These are phyloP conservation scores for Eulemur coronatus DNA, from an alignment of 2,797 vertebrate genomes.

Conservation along the genomic window DNA sequence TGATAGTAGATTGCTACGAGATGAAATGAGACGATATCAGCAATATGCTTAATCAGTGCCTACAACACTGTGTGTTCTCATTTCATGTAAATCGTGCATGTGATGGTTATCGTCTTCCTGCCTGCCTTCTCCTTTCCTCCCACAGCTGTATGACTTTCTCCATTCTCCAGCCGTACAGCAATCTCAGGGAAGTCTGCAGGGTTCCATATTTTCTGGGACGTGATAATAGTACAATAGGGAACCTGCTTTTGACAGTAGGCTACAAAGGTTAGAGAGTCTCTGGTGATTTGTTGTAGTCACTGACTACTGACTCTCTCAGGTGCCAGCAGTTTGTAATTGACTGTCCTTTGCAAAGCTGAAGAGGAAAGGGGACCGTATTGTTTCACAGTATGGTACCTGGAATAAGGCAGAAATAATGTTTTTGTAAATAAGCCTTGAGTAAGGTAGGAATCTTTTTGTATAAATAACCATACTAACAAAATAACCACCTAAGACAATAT, in stretches of 20 bases:
- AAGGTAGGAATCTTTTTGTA: background rate
- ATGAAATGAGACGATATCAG: background rate
- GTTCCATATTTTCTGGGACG: background rate
- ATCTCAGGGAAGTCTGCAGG: background rate
- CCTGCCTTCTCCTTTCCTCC: background rate
- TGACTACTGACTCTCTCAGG: background rate
- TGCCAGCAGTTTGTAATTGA: background rate
- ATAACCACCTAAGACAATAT: background rate
- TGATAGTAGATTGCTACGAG: background rate
- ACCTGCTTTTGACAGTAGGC: background rate
- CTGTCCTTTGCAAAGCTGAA: background rate
- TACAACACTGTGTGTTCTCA: background rate
- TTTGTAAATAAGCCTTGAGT: background rate
- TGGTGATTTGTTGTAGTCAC: background rate
- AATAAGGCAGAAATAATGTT: background rate
- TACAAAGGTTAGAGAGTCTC: background rate
- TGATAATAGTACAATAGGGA: background rate
- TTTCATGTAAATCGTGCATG: rapidly evolving
- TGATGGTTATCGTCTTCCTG: background rate
- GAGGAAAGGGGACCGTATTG: background rate
- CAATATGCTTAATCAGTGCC: background rate
- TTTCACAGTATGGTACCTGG: background rate
- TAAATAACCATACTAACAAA: background rate
- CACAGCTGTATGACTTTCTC: background rate
- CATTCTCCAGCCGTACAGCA: background rate